Evolutionary conservation across 2,888 invertebrate species (phyloP), one percentile per base, ranked within the genome.

Genomic region (Erebia palarica): DNA sequence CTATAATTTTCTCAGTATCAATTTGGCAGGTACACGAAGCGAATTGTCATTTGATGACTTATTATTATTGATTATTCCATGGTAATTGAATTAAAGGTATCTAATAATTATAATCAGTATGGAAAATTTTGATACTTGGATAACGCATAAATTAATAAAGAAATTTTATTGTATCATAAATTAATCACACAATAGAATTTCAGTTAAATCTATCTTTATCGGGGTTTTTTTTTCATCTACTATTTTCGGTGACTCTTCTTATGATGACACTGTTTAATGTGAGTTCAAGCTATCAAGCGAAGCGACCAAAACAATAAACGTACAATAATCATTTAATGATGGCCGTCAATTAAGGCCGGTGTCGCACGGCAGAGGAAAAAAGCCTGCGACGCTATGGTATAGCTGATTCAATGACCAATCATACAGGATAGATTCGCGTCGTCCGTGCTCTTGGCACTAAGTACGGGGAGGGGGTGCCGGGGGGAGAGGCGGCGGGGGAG

Each of bases 371-470:
- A 55, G 65, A 72, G 75, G 75, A 76, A 76, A 78, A 79, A 77
- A 77, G 61, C 65, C 73, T 71, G 71, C 65, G 73, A 70, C 73
- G 74, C 69, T 65, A 72, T 73, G 73, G 71, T 63, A 73, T 70
- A 76, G 75, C 78, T 80, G 81, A 79, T 79, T 81, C 82, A 82
- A 84, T 86, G 88, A 86, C 89, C 89, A 89, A 89, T 89, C 87
- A 84, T 86, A 86, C 81, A 83, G 83, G 84, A 85, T 86, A 82
- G 85, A 78, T 78, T 75, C 75, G 75, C 74, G 71, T 75, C 73
- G 76, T 74, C 75, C 74, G 72, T 72, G 75, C 75, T 76, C 77
- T 75, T 68, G 75, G 75, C 73, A 71, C 73, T 69, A 70, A 64
- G 80, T 78, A 77, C 79, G 80, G 91, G 90, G 81, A 78, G 78